phyloP scores from a whole-genome alignment of 2,797 vertebrate species.

The Platalea minor region DNA sequence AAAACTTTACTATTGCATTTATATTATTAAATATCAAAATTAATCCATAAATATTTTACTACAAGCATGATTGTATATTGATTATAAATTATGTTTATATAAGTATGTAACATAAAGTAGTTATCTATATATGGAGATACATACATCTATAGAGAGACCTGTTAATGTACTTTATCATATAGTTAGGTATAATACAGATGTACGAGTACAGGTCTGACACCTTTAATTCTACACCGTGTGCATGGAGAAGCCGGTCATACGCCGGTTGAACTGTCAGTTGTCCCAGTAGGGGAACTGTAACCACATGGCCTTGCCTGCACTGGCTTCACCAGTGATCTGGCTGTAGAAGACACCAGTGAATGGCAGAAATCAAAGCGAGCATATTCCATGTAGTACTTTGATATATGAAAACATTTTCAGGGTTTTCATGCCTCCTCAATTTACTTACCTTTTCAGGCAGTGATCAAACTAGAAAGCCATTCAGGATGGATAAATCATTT shows the following conservation, averaged over 20 bases:
- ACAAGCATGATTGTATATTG: rapidly evolving
- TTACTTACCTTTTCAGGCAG: not conserved
- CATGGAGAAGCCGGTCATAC: rapidly evolving
- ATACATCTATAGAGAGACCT: no score
- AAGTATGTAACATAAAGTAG: no score
- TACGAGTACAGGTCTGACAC: rapidly evolving
- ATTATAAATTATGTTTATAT: not conserved
- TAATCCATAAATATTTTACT: not conserved
- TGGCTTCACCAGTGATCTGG: not conserved
- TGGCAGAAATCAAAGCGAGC: not conserved
- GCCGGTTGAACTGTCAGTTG: not conserved
- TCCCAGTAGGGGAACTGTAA: not conserved
- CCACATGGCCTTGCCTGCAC: not conserved
- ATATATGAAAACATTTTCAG: not conserved
- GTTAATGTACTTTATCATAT: no score
- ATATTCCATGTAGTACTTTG: not conserved
- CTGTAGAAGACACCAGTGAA: not conserved
- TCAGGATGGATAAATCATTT: not conserved
- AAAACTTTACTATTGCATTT: not conserved
- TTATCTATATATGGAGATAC: not conserved
- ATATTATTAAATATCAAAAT: not conserved
- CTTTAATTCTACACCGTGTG: rapidly evolving
- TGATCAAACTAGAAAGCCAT: not conserved
- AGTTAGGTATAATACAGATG: no score
- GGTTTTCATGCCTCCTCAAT: not conserved